Percentiles rank a stretch among this genome's conserved stretches.
These are phyloP conservation scores for Myiothlypis chrysogaster DNA, from an alignment of 2,797 vertebrate genomes.

Conservation along the genomic window DNA sequence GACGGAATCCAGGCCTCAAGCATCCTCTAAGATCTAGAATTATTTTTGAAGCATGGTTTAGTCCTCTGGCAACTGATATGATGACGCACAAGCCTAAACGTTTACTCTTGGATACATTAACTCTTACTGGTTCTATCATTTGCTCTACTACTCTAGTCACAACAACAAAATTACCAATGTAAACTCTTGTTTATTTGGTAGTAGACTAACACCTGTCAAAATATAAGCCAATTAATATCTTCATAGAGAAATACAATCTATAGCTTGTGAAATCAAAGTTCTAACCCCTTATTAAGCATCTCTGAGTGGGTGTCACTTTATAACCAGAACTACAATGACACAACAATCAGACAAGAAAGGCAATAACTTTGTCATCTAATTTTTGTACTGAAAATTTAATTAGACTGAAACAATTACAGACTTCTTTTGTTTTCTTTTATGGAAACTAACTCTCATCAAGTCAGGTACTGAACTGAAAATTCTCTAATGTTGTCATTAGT, in stretches of 20 bases:
- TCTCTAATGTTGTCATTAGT: neutral
- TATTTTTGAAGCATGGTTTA: neutral
- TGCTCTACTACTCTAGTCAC: neutral
- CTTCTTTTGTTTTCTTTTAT: neutral
- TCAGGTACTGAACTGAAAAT: neutral
- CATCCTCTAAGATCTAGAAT: neutral
- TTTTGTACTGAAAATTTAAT: neutral
- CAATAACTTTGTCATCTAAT: neutral
- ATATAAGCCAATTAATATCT: neutral
- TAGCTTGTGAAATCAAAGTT: neutral
- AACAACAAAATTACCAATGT: neutral
- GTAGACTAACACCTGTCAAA: neutral
- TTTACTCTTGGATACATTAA: neutral
- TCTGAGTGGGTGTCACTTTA: neutral
- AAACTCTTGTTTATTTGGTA: neutral
- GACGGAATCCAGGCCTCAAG: neutral
- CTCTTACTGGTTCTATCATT: neutral
- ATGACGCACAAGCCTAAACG: accelerated
- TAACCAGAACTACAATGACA: neutral
- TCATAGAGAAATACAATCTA: neutral
- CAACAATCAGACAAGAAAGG: neutral
- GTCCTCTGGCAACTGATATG: neutral
- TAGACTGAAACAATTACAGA: neutral
- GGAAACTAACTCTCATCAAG: neutral
- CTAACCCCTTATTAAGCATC: neutral